Percentiles rank a stretch among this genome's conserved stretches.
These are phyloP conservation scores for Scolopax mira DNA, from an alignment of 2,113 vertebrate species.

Conservation along the genomic window DNA sequence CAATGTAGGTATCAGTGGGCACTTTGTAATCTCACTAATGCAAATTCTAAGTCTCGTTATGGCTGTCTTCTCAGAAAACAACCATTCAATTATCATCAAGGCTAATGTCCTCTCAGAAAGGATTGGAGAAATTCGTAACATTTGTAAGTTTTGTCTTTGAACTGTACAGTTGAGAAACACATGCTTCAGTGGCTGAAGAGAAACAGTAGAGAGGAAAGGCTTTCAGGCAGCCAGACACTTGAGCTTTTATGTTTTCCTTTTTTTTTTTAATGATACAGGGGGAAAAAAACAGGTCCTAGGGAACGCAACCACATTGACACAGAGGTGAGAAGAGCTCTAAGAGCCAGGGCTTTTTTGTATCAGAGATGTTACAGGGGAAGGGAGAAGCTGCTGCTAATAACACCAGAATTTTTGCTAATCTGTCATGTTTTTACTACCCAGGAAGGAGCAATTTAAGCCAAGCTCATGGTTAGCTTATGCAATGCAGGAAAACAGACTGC, in stretches of 20 bases:
- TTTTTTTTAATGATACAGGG: not conserved
- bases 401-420: conserved; percentile 16
- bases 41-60: not conserved
- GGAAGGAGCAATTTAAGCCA: not conserved
- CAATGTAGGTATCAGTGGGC: fast-evolving
- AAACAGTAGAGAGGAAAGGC: not conserved
- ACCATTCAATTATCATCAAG: not conserved
- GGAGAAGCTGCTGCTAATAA: conserved; percentile 22
- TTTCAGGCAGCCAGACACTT: not conserved
- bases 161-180: not conserved
- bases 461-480: not conserved
- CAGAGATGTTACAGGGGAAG: not conserved
- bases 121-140: not conserved
- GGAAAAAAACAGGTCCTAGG: not conserved
- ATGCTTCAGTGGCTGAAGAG: not conserved
- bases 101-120: not conserved
- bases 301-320: not conserved
- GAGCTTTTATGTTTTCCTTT: not conserved
- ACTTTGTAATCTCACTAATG: not conserved
- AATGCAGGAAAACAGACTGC: not conserved
- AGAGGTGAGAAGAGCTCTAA: not conserved
- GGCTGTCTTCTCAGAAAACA: not conserved
- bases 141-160: not conserved
- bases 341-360: not conserved
- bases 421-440: not conserved